A percentile compares a stretch with the other conserved stretches of the same genome.
Evolutionary conservation across 2,888 invertebrate species (phyloP).

Genomic region (Eutolmus rufibarbis): DNA sequence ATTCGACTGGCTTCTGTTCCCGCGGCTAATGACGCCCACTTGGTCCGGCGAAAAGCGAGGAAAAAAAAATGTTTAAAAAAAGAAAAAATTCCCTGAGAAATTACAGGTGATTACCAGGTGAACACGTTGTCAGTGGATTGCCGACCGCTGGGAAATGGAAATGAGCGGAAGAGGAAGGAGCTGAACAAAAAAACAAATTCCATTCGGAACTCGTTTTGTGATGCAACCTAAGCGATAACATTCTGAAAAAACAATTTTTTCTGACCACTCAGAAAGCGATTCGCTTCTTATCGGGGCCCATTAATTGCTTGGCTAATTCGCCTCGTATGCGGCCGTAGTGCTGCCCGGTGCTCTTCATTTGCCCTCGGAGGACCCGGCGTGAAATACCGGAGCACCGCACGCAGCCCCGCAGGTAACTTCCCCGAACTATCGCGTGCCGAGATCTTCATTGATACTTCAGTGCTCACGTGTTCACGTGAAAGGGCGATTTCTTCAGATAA

Average conservation of each 20-base stretch:
- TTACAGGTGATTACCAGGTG: conserved; percentile 17
- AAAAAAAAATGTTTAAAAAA: neutral
- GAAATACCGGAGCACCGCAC: neutral
- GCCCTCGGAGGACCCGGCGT: neutral
- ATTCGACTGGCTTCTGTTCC: neutral
- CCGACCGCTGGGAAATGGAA: neutral
- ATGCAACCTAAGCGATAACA: conserved; percentile 7
- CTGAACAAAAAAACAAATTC: neutral
- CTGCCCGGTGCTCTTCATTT: neutral
- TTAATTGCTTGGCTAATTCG: neutral
- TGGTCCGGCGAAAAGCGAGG: neutral
- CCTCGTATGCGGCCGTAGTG: neutral
- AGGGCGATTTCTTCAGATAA: neutral
- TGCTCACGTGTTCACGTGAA: neutral
- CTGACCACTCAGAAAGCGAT: neutral
- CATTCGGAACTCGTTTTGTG: conserved; percentile 5
- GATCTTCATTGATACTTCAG: neutral
- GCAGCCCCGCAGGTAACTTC: neutral
- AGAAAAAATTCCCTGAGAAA: neutral
- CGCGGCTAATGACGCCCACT: conserved; percentile 8
- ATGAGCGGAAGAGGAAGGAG: conserved; percentile 10
- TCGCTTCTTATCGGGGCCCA: neutral
- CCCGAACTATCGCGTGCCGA: neutral
- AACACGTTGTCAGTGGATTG: neutral
- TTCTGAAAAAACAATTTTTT: neutral